phyloP scores from a whole-genome alignment of 1,140 invertebrate genomes.

The Cyclargus thomasi region DNA sequence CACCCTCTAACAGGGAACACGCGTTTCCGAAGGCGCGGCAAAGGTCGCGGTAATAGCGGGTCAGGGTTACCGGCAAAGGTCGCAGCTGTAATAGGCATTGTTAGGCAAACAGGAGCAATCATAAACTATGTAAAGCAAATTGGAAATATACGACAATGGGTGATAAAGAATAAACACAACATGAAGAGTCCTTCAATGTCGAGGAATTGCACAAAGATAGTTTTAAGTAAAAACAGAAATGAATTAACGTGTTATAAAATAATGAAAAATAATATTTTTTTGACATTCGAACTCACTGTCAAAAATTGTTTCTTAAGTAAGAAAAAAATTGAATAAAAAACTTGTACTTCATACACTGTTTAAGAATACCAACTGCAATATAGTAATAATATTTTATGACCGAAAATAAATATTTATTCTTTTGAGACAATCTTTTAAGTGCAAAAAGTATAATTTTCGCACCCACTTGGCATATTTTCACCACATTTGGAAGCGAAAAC shows the following conservation, averaged over 20 bases:
- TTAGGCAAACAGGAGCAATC: background rate
- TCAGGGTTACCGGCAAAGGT: background rate
- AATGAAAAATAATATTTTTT: too few relatives aligned
- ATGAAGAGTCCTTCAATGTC: too few relatives aligned
- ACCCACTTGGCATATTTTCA: background rate
- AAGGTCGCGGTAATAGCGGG: background rate
- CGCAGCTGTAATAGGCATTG: background rate
- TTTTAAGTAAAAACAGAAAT: too few relatives aligned
- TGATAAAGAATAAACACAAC: too few relatives aligned
- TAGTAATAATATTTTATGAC: background rate
- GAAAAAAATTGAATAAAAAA: background rate
- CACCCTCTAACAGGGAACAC: background rate
- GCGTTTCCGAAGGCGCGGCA: slow-evolving; percentile 6
- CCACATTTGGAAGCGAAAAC: background rate
- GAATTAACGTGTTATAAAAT: too few relatives aligned
- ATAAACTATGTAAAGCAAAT: background rate
- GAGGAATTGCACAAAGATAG: too few relatives aligned
- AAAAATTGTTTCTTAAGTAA: background rate
- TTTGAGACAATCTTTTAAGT: background rate
- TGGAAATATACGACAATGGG: background rate
- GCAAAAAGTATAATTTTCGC: slow-evolving; percentile 8
- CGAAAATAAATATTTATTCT: background rate
- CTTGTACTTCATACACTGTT: background rate
- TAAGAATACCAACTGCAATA: background rate
- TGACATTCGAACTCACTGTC: too few relatives aligned